Percentiles rank a stretch among this genome's conserved stretches.
Conservation (phyloP, 2,888 invertebrate genomes). For the Tryphoninae sp. region DNA sequence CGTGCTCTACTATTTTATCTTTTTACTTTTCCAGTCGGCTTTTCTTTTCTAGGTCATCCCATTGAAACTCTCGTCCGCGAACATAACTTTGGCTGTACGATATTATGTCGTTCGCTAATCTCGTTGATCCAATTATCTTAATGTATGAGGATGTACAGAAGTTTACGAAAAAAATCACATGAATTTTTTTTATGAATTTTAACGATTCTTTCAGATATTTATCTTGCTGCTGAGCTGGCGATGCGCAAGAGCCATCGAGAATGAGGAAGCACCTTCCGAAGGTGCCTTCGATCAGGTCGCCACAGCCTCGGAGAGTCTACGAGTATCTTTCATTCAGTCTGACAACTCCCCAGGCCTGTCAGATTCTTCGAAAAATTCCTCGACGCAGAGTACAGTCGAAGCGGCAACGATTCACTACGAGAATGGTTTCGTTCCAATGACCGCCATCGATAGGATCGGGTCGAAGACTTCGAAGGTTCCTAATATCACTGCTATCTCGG, state of each 20-base stretch:
- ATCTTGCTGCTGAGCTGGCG: constrained; percentile 75
- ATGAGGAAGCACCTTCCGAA: constrained; percentile 65
- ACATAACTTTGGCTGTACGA: constrained; percentile 14
- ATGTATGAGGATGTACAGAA: constrained; percentile 1
- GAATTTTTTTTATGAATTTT: neutral
- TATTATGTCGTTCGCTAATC: constrained; percentile 11
- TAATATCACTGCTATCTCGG: constrained; percentile 9
- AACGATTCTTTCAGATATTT: constrained; percentile 71
- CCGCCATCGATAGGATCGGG: neutral
- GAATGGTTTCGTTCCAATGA: constrained; percentile 77
- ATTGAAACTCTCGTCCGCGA: constrained; percentile 69
- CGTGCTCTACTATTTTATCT: constrained; percentile 72
- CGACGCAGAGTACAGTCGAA: constrained; percentile 39
- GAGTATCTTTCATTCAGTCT: constrained; percentile 41
- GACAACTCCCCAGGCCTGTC: neutral
- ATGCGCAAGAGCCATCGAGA: constrained; percentile 66
- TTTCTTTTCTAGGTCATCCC: constrained; percentile 78
- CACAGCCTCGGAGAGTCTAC: constrained; percentile 71
- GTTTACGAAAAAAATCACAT: neutral
- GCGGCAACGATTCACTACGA: constrained; percentile 72
- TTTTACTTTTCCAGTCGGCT: constrained; percentile 78
- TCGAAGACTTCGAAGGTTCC: neutral
- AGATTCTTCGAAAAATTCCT: constrained; percentile 31
- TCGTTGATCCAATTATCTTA: constrained; percentile 65
- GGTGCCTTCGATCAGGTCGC: constrained; percentile 75